These are phyloP conservation scores for Merops nubicus DNA, from an alignment of 2,113 vertebrate genomes.

Conservation along the genomic window DNA sequence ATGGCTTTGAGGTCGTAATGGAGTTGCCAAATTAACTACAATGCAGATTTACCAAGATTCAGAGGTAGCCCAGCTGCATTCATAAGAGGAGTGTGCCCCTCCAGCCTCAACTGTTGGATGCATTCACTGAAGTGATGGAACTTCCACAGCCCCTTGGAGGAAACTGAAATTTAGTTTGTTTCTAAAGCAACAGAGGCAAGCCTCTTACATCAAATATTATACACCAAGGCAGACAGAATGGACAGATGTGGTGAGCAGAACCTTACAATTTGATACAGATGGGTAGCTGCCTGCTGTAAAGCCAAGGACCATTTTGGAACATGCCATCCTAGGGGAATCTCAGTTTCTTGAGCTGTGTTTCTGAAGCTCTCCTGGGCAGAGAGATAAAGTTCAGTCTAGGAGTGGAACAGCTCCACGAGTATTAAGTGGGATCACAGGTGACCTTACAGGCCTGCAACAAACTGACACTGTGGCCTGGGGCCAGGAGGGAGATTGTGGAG, in stretches of 20 bases:
- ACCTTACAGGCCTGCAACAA: neutral
- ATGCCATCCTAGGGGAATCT: neutral
- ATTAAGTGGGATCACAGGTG: neutral
- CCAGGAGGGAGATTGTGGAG: neutral
- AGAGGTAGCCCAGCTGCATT: neutral
- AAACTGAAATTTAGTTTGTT: neutral
- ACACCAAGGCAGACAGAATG: neutral
- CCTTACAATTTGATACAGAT: neutral
- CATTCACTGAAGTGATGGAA: neutral
- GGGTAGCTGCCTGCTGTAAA: neutral
- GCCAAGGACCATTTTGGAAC: fast-evolving
- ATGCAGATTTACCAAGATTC: neutral
- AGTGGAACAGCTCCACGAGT: neutral
- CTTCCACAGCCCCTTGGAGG: neutral
- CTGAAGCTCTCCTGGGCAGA: neutral
- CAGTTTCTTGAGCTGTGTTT: neutral
- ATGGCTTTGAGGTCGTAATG: neutral
- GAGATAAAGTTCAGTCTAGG: neutral
- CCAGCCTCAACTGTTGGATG: neutral
- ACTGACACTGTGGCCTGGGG: too few relatives aligned
- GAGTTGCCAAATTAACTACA: neutral
- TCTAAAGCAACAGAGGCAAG: neutral
- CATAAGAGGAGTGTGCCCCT: neutral
- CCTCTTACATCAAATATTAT: neutral
- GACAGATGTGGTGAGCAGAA: neutral